Evolutionary conservation across 1,140 invertebrate genomes (phyloP).

Genomic region (Sipha flava): DNA sequence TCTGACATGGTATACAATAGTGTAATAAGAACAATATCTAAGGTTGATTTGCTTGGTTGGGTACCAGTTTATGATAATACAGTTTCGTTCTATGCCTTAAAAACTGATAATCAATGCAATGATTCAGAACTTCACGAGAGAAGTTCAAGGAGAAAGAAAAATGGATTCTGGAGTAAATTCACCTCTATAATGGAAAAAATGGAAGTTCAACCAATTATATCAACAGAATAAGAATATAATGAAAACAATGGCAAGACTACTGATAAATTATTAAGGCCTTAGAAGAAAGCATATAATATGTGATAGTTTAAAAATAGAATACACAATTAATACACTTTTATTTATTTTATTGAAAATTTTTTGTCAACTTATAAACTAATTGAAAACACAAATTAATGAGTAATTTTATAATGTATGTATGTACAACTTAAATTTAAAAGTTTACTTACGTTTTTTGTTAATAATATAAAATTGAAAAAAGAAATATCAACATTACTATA

Average conservation of each 20-base stretch:
- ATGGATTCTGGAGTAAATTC: conserved; percentile 3
- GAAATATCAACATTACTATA: neutral
- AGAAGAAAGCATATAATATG: neutral
- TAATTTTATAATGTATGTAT: neutral
- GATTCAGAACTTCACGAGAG: neutral
- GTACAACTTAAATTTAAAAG: conserved; percentile 12
- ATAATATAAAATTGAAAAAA: neutral
- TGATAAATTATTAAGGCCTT: neutral
- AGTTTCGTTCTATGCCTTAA: neutral
- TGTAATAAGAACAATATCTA: neutral
- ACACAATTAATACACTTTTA: neutral
- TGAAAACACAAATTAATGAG: neutral
- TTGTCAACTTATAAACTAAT: neutral
- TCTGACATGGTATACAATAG: neutral
- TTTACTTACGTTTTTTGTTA: neutral
- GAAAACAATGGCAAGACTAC: neutral
- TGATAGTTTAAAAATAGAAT: neutral
- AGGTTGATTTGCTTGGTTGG: neutral
- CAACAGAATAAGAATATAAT: neutral
- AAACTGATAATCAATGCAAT: neutral
- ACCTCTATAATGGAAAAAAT: neutral
- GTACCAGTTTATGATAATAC: neutral
- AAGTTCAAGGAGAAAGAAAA: neutral
- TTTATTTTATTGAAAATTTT: conserved; percentile 3
- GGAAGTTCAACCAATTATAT: neutral